Evolutionary conservation across 2,888 invertebrate genomes (phyloP).

Genomic region (Caenorhabditis sp.): DNA sequence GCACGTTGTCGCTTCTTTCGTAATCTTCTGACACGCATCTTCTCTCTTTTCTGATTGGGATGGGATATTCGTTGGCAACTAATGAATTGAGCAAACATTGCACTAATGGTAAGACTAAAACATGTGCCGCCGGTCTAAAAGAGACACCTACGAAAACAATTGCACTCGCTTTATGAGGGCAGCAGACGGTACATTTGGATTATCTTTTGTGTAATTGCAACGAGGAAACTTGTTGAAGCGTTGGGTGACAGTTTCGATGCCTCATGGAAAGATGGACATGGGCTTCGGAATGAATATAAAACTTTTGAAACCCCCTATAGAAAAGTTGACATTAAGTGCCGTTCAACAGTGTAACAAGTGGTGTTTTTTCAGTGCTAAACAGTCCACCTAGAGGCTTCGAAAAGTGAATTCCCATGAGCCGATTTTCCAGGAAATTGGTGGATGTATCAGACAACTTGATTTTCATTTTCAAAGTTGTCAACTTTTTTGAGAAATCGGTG

Average conservation of each 20-base stretch:
- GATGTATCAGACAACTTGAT: no score
- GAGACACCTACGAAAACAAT: constrained; percentile 53
- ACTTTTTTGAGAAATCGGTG: no score
- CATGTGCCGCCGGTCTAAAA: constrained; percentile 40
- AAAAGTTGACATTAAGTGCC: no score
- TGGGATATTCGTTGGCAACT: constrained; percentile 37
- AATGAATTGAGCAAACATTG: constrained; percentile 62
- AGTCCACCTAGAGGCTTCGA: no score
- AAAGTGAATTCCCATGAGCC: no score
- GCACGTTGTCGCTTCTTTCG: constrained; percentile 14
- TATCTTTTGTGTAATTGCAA: constrained; percentile 27
- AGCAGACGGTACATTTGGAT: constrained; percentile 21
- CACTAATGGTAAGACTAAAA: constrained; percentile 50
- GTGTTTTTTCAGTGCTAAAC: no score
- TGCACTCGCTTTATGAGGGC: neutral
- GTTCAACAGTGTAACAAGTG: no score
- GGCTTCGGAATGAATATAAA: no score
- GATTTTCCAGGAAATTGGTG: no score
- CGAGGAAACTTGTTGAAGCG: constrained; percentile 9
- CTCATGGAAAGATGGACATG: neutral
- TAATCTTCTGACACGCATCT: constrained; percentile 53
- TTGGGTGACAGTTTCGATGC: neutral
- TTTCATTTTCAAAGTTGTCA: no score
- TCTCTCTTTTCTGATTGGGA: constrained; percentile 49
- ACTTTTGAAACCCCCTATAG: no score